Percentiles rank a stretch among this genome's conserved stretches.
Evolutionary conservation across 2,113 vertebrate genomes (phyloP).

Genomic region (Oreamnos americanus): DNA sequence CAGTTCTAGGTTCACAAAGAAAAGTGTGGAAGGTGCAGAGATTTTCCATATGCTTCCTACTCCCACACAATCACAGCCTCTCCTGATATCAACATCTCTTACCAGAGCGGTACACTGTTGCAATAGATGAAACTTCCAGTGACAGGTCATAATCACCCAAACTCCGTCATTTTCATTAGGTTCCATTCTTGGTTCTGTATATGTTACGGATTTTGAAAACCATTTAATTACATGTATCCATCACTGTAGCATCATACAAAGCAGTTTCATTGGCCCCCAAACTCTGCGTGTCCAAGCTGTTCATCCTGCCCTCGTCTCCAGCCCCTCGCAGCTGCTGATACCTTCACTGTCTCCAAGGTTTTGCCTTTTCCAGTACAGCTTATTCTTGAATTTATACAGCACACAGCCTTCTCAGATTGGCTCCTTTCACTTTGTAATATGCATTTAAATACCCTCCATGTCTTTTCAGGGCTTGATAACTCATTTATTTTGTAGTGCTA

Average conservation of each 20-base stretch:
- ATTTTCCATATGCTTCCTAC: background rate
- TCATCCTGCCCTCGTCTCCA: too few relatives aligned
- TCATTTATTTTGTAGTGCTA: background rate
- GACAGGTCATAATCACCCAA: background rate
- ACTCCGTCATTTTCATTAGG: background rate
- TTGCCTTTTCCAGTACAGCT: background rate
- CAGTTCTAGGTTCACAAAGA: background rate
- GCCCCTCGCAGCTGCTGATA: background rate
- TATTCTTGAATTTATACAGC: background rate
- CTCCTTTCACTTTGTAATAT: background rate
- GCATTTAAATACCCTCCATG: background rate
- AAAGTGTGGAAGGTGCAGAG: background rate
- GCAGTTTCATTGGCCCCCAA: background rate
- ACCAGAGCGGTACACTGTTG: background rate
- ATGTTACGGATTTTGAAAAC: background rate
- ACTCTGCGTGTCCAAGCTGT: rapidly evolving
- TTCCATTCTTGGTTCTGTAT: background rate
- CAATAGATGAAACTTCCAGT: background rate
- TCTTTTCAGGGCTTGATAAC: background rate
- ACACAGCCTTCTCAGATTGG: background rate
- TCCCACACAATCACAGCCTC: background rate
- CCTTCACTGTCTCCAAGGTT: background rate
- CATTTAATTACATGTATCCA: rapidly evolving
- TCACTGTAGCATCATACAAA: background rate
- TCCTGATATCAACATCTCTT: background rate